Evolutionary conservation across 2,888 invertebrate genomes (phyloP).

Genomic region (Tetrapedia diversipes): DNA sequence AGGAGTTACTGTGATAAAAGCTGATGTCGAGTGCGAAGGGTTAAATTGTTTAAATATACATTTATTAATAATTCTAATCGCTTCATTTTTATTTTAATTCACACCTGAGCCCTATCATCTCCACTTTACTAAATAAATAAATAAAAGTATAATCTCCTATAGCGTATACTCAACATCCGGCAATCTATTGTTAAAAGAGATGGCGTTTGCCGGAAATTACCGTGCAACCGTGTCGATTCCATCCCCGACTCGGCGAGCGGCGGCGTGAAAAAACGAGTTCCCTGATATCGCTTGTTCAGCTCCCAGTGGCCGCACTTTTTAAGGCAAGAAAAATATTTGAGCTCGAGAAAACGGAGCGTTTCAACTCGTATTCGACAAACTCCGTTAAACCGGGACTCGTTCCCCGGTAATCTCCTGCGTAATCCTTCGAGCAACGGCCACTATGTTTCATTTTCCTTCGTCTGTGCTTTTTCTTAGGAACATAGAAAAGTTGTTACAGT

Average conservation of each 20-base stretch:
- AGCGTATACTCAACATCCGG: too few species aligned
- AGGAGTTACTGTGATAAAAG: too few species aligned
- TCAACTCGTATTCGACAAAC: not conserved
- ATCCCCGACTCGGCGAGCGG: not conserved
- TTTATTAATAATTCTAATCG: too few species aligned
- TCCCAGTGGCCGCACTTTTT: not conserved
- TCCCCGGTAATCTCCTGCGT: not conserved
- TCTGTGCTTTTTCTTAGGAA: not conserved
- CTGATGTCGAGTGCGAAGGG: too few species aligned
- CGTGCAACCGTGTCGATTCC: not conserved
- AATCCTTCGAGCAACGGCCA: not conserved
- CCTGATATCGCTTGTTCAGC: slow-evolving; percentile 15
- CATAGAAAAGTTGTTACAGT: not conserved
- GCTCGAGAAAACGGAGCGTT: not conserved
- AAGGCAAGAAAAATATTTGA: not conserved
- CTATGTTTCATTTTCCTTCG: not conserved
- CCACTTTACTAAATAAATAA: too few species aligned
- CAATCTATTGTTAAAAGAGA: too few species aligned
- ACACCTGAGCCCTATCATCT: too few species aligned
- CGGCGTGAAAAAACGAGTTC: not conserved
- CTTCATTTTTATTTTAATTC: too few species aligned
- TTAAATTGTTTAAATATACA: too few species aligned
- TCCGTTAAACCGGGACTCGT: not conserved
- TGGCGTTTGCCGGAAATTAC: not conserved
- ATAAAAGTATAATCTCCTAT: too few species aligned